Evolutionary conservation across 2,113 vertebrate genomes (phyloP), one percentile per base, ranked within the genome.

Genomic region (Lota lota): DNA sequence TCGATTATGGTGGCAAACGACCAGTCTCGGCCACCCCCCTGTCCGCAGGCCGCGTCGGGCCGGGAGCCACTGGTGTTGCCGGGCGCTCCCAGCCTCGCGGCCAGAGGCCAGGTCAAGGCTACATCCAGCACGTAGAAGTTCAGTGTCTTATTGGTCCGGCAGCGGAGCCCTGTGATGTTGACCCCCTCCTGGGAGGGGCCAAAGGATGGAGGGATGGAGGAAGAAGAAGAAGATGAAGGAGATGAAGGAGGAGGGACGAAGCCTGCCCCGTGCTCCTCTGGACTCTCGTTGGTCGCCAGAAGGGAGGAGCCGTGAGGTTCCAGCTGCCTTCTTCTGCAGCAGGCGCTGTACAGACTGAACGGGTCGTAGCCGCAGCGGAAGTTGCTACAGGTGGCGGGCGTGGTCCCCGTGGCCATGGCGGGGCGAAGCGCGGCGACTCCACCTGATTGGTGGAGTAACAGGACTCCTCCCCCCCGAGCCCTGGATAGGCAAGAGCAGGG

Each of bases 131-230:
- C 82, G 72, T 98, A 99, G 57, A 99, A 95, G 81, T 95, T 93
- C 82, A 99, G 92, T 21, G 96, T 99, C 89, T 94, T 95, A 89
- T 99, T 99, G 83, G 96, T 97, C 79, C 91, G 93, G 88, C 96
- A 99, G 64, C 90, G 90, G 58, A 99, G 93, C 76, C 97, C 97
- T 0, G 91, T 90, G 88, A 99, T 83, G 76, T 81, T 47, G 4
- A 64, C 86, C 54, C 53, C 78, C 58, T 36, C 81, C 59, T 59
- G 62, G 68, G 63, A 76, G 72, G 67, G 78, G 74, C 72, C 80
- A 64, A 69, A 7, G 51, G 85, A 68, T 22, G 33, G n/a, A 66
- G n/a, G 77, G 81, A 40, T 72, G 28, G 61, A 2, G 7, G 51
- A 21, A 18, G 66, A 8, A 36, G 67, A 53, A 15, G 22, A 56